Percentiles rank a stretch among this genome's conserved stretches.
phyloP scores from a whole-genome alignment of 1,140 invertebrate genomes.

The Eriosoma lanigerum region DNA sequence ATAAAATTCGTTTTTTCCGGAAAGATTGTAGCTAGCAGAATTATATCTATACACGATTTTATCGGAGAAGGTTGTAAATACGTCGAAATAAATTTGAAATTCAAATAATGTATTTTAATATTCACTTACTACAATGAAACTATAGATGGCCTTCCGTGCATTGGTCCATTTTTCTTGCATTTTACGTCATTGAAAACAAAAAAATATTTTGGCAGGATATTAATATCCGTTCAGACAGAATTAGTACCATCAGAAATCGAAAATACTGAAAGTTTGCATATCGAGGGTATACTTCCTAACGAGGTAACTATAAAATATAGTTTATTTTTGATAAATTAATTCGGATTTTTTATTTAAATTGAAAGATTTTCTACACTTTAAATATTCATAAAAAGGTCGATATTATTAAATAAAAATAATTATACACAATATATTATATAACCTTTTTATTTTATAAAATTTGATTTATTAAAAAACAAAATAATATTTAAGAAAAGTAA shows the following conservation, averaged over 20 bases:
- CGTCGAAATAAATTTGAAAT: not conserved
- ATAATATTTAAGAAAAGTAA: too few species aligned
- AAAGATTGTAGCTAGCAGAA: not conserved
- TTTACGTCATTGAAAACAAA: not conserved
- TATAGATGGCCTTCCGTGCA: not conserved
- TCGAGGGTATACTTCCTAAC: not conserved
- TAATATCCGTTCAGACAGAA: conserved; percentile 19
- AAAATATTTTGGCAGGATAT: conserved; percentile 23
- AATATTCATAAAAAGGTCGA: too few species aligned
- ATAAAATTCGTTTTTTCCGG: conserved; percentile 6
- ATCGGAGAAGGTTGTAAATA: not conserved
- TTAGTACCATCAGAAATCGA: conserved; percentile 23
- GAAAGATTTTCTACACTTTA: too few species aligned
- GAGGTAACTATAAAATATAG: conserved; percentile 27
- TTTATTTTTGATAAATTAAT: too few species aligned
- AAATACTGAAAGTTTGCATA: not conserved
- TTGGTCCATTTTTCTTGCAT: conserved; percentile 39
- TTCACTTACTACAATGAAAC: not conserved
- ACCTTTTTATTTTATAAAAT: too few species aligned
- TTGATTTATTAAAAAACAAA: too few species aligned
- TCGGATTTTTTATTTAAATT: too few species aligned
- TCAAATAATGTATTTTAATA: not conserved
- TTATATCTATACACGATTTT: conserved; percentile 13
- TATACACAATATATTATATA: too few species aligned
- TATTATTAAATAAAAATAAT: too few species aligned